These are phyloP conservation scores for Pantala flavescens DNA, from an alignment of 1,140 invertebrate genomes.

Conservation along the genomic window DNA sequence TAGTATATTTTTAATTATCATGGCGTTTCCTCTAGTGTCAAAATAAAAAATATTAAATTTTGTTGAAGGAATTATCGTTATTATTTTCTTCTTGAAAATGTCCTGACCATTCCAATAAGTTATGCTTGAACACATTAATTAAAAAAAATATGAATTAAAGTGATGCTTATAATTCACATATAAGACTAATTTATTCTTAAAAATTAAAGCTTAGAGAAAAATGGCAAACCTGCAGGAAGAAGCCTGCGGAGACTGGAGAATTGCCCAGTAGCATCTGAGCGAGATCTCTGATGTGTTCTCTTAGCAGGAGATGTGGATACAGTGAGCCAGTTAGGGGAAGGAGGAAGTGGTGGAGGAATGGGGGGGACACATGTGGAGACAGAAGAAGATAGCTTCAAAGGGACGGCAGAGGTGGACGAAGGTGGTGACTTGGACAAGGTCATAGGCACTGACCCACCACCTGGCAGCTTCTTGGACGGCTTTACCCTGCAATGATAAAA, in stretches of 20 bases:
- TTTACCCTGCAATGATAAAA: neutral
- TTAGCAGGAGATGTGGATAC: conserved; percentile 27
- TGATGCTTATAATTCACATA: no score
- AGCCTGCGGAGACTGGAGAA: conserved; percentile 32
- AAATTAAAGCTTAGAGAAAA: no score
- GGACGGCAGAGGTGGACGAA: neutral
- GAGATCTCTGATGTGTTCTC: conserved; percentile 75
- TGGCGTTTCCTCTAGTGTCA: no score
- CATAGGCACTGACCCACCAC: neutral
- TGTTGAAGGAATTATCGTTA: no score
- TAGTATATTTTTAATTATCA: no score
- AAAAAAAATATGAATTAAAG: no score
- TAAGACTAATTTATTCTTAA: no score
- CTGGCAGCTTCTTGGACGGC: neutral
- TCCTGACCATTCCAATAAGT: no score
- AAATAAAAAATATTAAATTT: no score
- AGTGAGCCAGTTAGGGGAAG: conserved; percentile 28
- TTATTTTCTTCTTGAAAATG: no score
- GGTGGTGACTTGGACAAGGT: neutral
- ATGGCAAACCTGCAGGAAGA: conserved; percentile 16
- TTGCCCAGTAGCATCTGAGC: conserved; percentile 77
- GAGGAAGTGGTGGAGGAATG: conserved; percentile 30
- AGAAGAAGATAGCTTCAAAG: neutral
- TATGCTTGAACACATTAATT: no score
- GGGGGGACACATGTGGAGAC: conserved; percentile 21